Evolutionary conservation across 1,140 invertebrate genomes (phyloP).

Genomic region (Drosophila arawakana): DNA sequence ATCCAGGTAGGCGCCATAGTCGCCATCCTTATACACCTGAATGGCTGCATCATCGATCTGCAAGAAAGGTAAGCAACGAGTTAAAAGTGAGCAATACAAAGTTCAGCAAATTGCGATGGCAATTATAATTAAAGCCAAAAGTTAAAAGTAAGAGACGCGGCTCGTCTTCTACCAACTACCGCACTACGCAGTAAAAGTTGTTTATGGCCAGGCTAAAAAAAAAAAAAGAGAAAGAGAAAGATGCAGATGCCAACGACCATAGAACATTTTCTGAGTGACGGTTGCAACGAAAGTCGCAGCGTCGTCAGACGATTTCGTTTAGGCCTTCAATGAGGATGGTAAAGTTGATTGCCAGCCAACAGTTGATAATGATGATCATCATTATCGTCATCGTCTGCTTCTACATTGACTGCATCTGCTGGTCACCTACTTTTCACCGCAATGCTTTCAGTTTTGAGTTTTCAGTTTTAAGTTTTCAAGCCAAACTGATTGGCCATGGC

Average conservation of each 20-base stretch:
- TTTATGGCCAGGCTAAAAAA: conserved; percentile 55
- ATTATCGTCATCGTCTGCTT: conserved; percentile 25
- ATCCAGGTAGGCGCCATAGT: conserved; percentile 98
- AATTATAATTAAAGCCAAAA: conserved; percentile 77
- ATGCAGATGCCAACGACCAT: conserved; percentile 53
- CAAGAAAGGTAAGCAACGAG: conserved; percentile 76
- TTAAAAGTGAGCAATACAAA: conserved; percentile 31
- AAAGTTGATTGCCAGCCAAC: conserved; percentile 53
- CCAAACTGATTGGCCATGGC: conserved; percentile 48
- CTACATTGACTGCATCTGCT: conserved; percentile 22
- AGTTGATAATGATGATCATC: conserved; percentile 38
- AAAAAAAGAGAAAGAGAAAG: conserved; percentile 48
- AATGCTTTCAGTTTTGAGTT: conserved; percentile 65
- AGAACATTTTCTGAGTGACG: conserved; percentile 67
- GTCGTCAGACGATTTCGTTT: conserved; percentile 71
- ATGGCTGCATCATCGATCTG: conserved; percentile 98
- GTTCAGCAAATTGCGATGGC: conserved; percentile 48
- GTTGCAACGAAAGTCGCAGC: conserved; percentile 23
- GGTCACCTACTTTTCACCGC: conserved; percentile 77
- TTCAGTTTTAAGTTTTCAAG: conserved; percentile 45
- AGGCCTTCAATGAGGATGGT: conserved; percentile 52
- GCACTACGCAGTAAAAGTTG: conserved; percentile 82
- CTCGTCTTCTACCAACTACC: conserved; percentile 48
- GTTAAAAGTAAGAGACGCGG: conserved; percentile 62
- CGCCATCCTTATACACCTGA: conserved; percentile 97